These are phyloP conservation scores for Drosophila histrio DNA, from an alignment of 2,888 invertebrate species.

Conservation along the genomic window DNA sequence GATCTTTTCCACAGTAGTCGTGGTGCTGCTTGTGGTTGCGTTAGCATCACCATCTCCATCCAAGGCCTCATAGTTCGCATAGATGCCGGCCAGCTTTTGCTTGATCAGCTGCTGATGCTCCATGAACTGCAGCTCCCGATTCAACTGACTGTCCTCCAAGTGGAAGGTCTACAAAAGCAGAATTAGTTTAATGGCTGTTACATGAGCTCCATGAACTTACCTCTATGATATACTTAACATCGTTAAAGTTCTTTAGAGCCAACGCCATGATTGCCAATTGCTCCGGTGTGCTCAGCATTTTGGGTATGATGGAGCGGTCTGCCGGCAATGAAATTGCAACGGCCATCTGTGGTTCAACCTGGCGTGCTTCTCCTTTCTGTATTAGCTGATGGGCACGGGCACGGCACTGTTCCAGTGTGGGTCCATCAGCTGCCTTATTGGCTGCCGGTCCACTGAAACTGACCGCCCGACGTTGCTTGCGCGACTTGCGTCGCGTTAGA, in stretches of 20 bases:
- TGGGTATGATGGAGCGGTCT: constrained; percentile 81
- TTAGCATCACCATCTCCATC: constrained; percentile 37
- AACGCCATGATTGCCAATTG: constrained; percentile 91
- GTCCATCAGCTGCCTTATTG: constrained; percentile 14
- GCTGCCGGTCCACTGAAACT: constrained; percentile 74
- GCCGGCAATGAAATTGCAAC: neutral
- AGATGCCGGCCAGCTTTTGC: constrained; percentile 78
- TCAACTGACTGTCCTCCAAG: constrained; percentile 87
- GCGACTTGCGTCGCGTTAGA: constrained; percentile 76
- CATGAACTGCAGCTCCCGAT: constrained; percentile 89
- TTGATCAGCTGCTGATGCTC: constrained; percentile 86
- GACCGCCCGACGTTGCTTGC: constrained; percentile 75
- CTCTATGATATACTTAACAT: constrained; percentile 92
- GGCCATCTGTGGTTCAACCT: neutral
- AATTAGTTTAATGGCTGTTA: neutral
- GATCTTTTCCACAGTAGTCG: constrained; percentile 83
- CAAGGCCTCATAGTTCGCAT: constrained; percentile 78
- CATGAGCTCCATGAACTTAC: constrained; percentile 84
- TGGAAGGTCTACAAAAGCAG: constrained; percentile 87
- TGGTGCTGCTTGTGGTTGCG: constrained; percentile 17
- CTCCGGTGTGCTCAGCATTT: constrained; percentile 90
- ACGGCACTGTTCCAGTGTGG: constrained; percentile 52
- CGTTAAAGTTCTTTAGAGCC: constrained; percentile 89
- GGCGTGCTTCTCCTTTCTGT: constrained; percentile 3
- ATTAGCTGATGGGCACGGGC: constrained; percentile 55